Percentiles rank a stretch among this genome's conserved stretches.
These are phyloP conservation scores for Drosophila kuntzei DNA, from an alignment of 2,888 invertebrate species.

Conservation along the genomic window DNA sequence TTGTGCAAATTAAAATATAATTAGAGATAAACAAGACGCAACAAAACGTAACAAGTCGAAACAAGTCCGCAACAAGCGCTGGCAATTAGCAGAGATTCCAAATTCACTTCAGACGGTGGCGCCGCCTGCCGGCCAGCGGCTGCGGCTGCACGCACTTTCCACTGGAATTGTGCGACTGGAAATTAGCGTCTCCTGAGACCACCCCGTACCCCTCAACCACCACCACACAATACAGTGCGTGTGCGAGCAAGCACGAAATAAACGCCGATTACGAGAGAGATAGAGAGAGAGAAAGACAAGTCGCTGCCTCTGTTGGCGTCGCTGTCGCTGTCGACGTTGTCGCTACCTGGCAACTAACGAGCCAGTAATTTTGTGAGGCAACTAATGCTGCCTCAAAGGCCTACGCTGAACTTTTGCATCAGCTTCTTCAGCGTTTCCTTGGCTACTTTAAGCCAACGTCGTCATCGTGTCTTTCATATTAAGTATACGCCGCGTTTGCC, in stretches of 20 bases:
- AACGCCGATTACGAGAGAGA: background rate
- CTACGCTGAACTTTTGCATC: conserved; percentile 37
- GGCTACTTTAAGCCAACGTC: conserved; percentile 73
- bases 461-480: conserved; percentile 64
- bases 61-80: conserved; percentile 30
- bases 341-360: conserved; percentile 77
- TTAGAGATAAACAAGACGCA: conserved; percentile 78
- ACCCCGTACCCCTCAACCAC: conserved; percentile 33
- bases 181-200: conserved; percentile 51
- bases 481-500: conserved; percentile 67
- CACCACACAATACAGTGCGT: conserved; percentile 23
- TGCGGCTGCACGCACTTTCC: conserved; percentile 73
- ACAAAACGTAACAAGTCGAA: conserved; percentile 31
- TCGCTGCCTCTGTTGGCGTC: conserved; percentile 15
- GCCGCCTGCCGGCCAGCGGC: conserved; percentile 72
- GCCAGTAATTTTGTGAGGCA: conserved; percentile 77
- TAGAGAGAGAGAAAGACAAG: conserved; percentile 18
- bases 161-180: conserved; percentile 72
- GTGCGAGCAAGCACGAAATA: conserved; percentile 27
- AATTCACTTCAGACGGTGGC: conserved; percentile 41
- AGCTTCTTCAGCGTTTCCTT: conserved; percentile 63
- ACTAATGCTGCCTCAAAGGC: conserved; percentile 62
- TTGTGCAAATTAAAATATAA: conserved; percentile 80
- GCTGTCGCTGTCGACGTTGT: conserved; percentile 20
- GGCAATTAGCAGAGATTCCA: conserved; percentile 54